Evolutionary conservation across 2,797 vertebrate genomes (phyloP), one percentile per base, ranked within the genome.

Genomic region (Helicolenus hilgendorfi): DNA sequence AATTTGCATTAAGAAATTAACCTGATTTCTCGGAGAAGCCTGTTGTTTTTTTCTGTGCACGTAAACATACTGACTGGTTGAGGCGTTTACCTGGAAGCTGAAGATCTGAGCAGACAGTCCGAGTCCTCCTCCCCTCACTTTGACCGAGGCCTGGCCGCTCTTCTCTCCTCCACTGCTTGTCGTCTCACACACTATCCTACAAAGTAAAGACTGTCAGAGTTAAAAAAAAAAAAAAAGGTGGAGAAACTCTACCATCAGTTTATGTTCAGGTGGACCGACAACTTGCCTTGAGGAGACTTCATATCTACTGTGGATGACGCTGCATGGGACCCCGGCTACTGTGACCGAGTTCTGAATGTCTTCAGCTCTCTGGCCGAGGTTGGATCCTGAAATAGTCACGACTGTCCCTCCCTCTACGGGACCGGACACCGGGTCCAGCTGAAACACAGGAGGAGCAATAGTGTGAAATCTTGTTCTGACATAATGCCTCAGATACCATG

Each of bases 301-400:
- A 22, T 99, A 99, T 96, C 97, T 96, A 94, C 97, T 97, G 64
- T 95, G 92, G 84, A 98, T 98, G 91, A 99, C 98, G 7, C 75
- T 96, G 91, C 99, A 99, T 56, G 97, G 97, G 72, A 98, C 96
- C 60, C 98, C 98, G 1, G 98, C 99, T 58, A 99, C 98, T 3
- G 91, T 97, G 86, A 99, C 98, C 0, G 97, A 98, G 95, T 97
- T 95, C 94, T 98, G 96, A 92, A 99, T 98, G 82, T 99, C 99
- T 92, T 98, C 98, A 14, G 98, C 97, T 69, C 98, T 98, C 93
- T 98, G 99, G 77, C 99, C 99, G 62, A 99, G 98, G 96, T 99
- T 99, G 27, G 99, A 99, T 83, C 99, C 99, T n/a, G 97, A 98
- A 95, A 99, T 98, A 77, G 99, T 99, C 90, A 99, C 95, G 8